Percentiles rank a stretch among this genome's conserved stretches.
These are phyloP conservation scores for Diaphora mendica DNA, from an alignment of 2,888 invertebrate genomes.

Conservation along the genomic window DNA sequence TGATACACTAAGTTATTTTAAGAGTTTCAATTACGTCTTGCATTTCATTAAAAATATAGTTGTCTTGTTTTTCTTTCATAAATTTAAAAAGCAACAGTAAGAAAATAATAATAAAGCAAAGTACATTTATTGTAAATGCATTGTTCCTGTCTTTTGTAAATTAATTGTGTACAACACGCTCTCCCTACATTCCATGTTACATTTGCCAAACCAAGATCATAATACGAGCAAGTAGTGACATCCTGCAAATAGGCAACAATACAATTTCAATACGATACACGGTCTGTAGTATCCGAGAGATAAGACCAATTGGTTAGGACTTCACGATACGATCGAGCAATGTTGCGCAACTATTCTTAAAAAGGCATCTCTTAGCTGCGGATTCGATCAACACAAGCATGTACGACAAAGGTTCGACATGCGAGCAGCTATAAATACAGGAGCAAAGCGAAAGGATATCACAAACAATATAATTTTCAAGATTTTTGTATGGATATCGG, in stretches of 20 bases:
- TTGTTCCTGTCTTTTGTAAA: background rate
- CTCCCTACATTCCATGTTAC: background rate
- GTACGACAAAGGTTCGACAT: slow-evolving; percentile 9
- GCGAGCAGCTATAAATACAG: slow-evolving; percentile 8
- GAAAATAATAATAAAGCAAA: background rate
- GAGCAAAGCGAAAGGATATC: background rate
- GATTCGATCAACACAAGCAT: slow-evolving; percentile 17
- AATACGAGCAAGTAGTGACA: background rate
- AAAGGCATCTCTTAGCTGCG: slow-evolving; percentile 3
- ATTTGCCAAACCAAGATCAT: background rate
- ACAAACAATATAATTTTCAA: slow-evolving; percentile 1
- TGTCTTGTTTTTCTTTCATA: background rate
- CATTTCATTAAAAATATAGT: background rate
- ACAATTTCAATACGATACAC: background rate
- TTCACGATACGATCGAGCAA: background rate
- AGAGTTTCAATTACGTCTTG: background rate
- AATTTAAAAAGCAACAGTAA: background rate
- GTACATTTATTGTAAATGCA: background rate
- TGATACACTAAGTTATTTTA: background rate
- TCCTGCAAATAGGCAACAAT: background rate
- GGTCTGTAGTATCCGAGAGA: background rate
- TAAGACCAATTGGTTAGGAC: background rate
- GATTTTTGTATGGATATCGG: background rate
- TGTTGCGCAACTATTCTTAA: background rate
- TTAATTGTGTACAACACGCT: background rate